Percentiles rank a stretch among this genome's conserved stretches.
phyloP scores from a whole-genome alignment of 1,140 invertebrate species.

The Pseudomyrmex flavicornis region DNA sequence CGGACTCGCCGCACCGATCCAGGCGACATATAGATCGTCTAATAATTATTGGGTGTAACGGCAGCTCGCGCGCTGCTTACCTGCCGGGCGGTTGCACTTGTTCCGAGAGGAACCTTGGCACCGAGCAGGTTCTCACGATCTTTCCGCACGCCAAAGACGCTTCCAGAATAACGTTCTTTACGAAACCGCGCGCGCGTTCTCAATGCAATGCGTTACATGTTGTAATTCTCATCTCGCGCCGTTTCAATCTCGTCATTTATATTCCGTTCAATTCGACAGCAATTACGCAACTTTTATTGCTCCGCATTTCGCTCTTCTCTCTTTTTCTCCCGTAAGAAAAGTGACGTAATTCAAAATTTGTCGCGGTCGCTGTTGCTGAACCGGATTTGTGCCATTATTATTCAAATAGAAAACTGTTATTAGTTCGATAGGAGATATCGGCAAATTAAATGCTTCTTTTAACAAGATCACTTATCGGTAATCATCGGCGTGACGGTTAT shows the following conservation, averaged over 20 bases:
- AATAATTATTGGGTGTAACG: slow-evolving; percentile 53
- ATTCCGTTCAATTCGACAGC: slow-evolving; percentile 20
- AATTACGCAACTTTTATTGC: neutral
- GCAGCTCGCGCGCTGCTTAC: slow-evolving; percentile 14
- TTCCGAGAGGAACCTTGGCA: slow-evolving; percentile 56
- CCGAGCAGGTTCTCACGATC: slow-evolving; percentile 65
- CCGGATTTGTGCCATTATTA: slow-evolving; percentile 7
- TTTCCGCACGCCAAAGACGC: slow-evolving; percentile 45
- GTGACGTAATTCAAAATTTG: slow-evolving; percentile 17
- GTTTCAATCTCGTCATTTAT: slow-evolving; percentile 12
- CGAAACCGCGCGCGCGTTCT: slow-evolving; percentile 15
- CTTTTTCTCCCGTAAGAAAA: slow-evolving; percentile 27
- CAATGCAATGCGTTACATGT: neutral
- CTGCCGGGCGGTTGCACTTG: slow-evolving; percentile 36
- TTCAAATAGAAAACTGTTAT: slow-evolving; percentile 32
- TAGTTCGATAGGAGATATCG: slow-evolving; percentile 11
- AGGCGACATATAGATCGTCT: slow-evolving; percentile 48
- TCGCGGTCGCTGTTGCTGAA: slow-evolving; percentile 17
- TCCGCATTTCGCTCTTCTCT: neutral
- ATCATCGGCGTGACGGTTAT: slow-evolving; percentile 17
- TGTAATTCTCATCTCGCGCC: neutral
- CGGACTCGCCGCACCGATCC: slow-evolving; percentile 18
- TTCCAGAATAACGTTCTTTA: slow-evolving; percentile 7
- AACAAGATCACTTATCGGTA: slow-evolving; percentile 28
- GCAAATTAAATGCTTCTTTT: slow-evolving; percentile 40